Evolutionary conservation across 2,888 invertebrate species (phyloP).

Genomic region (Lasioglossum villosulum): DNA sequence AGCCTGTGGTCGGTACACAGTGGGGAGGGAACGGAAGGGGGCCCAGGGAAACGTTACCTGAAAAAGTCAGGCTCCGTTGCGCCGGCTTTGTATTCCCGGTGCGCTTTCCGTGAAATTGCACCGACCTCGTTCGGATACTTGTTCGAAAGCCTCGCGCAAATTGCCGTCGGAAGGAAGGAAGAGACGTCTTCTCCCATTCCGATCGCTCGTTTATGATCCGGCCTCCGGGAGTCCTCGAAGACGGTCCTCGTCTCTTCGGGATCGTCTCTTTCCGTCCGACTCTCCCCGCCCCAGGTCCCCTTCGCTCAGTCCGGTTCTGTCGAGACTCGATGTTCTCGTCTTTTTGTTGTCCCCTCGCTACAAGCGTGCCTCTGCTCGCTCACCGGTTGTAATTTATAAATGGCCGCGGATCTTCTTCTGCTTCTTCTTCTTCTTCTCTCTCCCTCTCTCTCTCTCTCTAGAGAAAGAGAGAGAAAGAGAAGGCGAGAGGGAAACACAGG

Average conservation of each 20-base stretch:
- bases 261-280: conserved; percentile 11
- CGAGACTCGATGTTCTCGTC: conserved; percentile 54
- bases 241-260: not conserved
- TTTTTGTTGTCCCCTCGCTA: conserved; percentile 67
- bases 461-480: conserved; percentile 3
- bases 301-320: conserved; percentile 68
- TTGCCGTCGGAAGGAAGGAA: conserved; percentile 36
- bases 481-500: conserved; percentile 22
- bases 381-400: conserved; percentile 74
- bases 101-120: conserved; percentile 65
- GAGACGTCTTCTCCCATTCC: conserved; percentile 52
- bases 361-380: conserved; percentile 59
- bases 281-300: conserved; percentile 38
- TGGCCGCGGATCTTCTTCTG: conserved; percentile 46
- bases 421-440: too few relatives aligned
- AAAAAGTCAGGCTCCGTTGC: conserved; percentile 59
- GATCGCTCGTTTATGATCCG: conserved; percentile 62
- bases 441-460: not conserved
- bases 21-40: conserved; percentile 35
- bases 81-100: conserved; percentile 36
- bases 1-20: conserved; percentile 12
- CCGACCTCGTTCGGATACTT: conserved; percentile 54
- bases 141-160: conserved; percentile 51
- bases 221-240: conserved; percentile 56
- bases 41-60: conserved; percentile 68